phyloP scores from a whole-genome alignment of 1,140 invertebrate genomes.

The Hetaerina americana region DNA sequence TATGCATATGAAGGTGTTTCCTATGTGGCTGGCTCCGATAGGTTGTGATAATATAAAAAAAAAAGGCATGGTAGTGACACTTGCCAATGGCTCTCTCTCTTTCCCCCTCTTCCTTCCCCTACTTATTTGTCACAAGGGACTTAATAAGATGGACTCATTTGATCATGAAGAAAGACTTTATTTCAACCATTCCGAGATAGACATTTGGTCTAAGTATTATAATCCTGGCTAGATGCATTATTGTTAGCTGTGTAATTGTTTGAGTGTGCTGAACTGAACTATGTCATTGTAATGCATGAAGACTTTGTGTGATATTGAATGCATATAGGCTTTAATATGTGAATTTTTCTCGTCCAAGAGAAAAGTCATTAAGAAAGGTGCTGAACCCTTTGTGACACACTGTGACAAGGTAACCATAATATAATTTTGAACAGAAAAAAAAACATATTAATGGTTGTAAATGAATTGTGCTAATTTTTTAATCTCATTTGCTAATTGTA shows the following conservation, averaged over 20 bases:
- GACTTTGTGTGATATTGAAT: not conserved
- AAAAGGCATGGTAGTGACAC: not conserved
- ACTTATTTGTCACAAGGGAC: too few relatives aligned
- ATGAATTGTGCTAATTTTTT: conserved; percentile 1
- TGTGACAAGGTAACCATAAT: not conserved
- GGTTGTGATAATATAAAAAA: not conserved
- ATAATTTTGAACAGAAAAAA: not conserved
- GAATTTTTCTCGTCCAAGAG: not conserved
- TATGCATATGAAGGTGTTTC: not conserved
- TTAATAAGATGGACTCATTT: not conserved
- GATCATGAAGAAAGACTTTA: not conserved
- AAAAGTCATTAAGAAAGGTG: not conserved
- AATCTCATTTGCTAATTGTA: not conserved
- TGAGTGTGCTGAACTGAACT: not conserved
- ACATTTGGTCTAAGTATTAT: not conserved
- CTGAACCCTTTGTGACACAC: not conserved
- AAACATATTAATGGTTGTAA: too few relatives aligned
- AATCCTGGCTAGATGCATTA: not conserved
- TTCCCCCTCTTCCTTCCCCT: not conserved
- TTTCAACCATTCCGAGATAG: not conserved
- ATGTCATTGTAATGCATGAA: not conserved
- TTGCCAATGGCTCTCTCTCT: not conserved
- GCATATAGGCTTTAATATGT: not conserved
- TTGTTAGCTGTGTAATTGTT: not conserved
- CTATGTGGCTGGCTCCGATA: not conserved